These are phyloP conservation scores for Gallirallus australis DNA, from an alignment of 2,797 vertebrate genomes.

Conservation along the genomic window DNA sequence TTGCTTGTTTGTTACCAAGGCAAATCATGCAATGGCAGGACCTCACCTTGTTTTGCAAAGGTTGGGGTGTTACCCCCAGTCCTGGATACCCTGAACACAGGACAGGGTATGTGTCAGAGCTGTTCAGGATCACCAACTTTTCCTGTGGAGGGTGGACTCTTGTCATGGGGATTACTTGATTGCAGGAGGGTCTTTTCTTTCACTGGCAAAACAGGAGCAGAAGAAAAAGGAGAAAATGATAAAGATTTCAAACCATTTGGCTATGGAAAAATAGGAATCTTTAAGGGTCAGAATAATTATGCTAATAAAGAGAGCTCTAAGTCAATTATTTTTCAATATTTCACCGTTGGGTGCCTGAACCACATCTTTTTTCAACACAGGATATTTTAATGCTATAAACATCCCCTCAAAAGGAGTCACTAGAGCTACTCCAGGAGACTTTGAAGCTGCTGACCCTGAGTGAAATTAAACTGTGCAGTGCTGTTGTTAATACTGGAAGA, in stretches of 20 bases:
- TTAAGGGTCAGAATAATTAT: not conserved
- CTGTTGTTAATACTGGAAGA: accelerated
- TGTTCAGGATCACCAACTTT: not conserved
- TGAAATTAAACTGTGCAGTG: not conserved
- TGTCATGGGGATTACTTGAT: not conserved
- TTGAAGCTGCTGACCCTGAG: not conserved
- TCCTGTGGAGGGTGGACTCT: not conserved
- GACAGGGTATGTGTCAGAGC: accelerated
- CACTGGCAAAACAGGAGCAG: not conserved
- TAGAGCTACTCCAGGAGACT: not conserved
- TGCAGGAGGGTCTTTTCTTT: not conserved
- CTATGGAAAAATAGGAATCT: not conserved
- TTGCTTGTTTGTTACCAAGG: not conserved
- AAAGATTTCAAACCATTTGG: not conserved
- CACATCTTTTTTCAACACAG: not conserved
- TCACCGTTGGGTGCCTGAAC: not conserved
- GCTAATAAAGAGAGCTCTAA: not conserved
- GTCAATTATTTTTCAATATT: not conserved
- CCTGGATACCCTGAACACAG: not conserved
- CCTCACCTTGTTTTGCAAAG: not conserved
- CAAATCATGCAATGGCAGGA: not conserved
- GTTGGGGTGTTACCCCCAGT: not conserved
- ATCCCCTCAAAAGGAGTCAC: not conserved
- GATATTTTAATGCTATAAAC: not conserved
- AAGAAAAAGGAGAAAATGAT: not conserved